These are phyloP conservation scores for Macrostomum cliftonense DNA, from an alignment of 2,888 invertebrate species.

Conservation along the genomic window DNA sequence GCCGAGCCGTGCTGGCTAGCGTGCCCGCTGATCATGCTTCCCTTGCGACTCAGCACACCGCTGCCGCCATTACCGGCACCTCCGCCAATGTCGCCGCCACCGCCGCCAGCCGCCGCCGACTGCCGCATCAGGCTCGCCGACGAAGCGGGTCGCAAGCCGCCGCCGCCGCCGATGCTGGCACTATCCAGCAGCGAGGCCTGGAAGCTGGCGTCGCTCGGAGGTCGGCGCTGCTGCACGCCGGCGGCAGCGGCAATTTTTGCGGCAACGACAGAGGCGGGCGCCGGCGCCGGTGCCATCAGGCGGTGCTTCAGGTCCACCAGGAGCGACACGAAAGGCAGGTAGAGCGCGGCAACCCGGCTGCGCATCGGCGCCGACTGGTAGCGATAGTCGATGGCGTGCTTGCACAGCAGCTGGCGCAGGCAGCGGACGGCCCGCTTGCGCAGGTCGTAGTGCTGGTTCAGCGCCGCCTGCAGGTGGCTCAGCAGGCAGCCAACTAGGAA, in stretches of 20 bases:
- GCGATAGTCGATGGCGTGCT: constrained; percentile 78
- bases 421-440: constrained; percentile 59
- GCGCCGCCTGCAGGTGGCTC: constrained; percentile 65
- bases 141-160: constrained; percentile 49
- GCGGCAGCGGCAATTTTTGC: not conserved
- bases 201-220: not conserved
- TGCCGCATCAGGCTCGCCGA: constrained; percentile 73
- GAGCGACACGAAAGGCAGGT: constrained; percentile 72
- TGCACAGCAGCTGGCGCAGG: constrained; percentile 66
- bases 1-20: not conserved
- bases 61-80: not conserved
- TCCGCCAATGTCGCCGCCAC: not conserved
- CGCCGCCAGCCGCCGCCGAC: constrained; percentile 46
- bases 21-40: not conserved
- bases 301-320: constrained; percentile 69
- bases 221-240: too few relatives aligned
- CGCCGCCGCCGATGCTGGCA: constrained; percentile 52
- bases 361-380: constrained; percentile 52
- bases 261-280: constrained; percentile 6
- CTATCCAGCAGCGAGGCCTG: too few relatives aligned
- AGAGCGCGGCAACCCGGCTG: constrained; percentile 63
- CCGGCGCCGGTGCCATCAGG: constrained; percentile 41
- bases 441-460: constrained; percentile 64
- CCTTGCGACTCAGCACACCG: not conserved
- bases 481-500: constrained; percentile 69